Evolutionary conservation across 2,113 vertebrate genomes (phyloP), one percentile per base, ranked within the genome.

Genomic region (Chamaetylas fuelleborni): DNA sequence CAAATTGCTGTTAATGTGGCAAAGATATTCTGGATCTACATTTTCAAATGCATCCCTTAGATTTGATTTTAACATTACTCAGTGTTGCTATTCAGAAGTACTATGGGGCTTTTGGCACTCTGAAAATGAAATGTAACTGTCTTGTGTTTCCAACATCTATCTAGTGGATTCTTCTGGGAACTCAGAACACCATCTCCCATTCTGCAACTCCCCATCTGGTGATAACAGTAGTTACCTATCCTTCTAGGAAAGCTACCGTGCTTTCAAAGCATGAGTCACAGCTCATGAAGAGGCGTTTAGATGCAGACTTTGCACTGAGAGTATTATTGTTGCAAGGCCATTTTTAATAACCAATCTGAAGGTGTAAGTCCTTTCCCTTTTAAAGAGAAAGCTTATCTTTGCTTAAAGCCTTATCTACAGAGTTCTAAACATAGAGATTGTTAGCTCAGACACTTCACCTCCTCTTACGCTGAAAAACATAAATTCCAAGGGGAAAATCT

Each of bases 281-380:
- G 70, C 79, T 91, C 66, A 43, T 2, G 42, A 34, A 3, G 22
- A 91, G 70, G 78, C 8, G 1, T 71, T 13, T 25, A 50, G 70
- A 85, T 28, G n/a, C 56, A 65, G 88, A 53, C 31, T 89, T 82
- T 69, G 62, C 87, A 50, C 34, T 47, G 62, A 28, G 9, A 80
- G 56, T 80, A 45, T 65, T 85, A 53, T 24, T 84, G 66, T 65
- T 61, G 54, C 26, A 91, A 89, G 54, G 58, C 8, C 61, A 54
- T 83, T 90, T 95, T 93, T 61, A 79, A 86, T 89, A 81, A 69
- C 12, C 2, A 28, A 76, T 76, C 45, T 79, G 78, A 81, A 91
- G 57, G 28, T 53, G 14, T 3, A 7, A 54, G 71, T 61, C 20
- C 11, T 18, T 17, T 67, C 81, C 40, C 53, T 38, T 72, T 65